These are phyloP conservation scores for Pseudochromis fuscus DNA, from an alignment of 2,797 vertebrate species.

Conservation along the genomic window DNA sequence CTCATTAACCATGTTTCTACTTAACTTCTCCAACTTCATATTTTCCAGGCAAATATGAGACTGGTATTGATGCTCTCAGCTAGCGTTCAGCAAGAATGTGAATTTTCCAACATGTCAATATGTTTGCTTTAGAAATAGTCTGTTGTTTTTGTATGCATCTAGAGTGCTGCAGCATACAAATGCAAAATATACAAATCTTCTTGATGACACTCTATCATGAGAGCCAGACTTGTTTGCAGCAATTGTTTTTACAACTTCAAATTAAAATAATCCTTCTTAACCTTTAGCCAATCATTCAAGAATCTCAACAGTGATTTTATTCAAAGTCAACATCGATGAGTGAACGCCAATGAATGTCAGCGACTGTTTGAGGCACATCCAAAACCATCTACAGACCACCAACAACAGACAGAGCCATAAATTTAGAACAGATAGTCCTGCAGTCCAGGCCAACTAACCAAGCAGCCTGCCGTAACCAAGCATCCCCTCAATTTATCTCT, in stretches of 20 bases:
- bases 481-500: conserved; percentile 69
- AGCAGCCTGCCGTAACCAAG: conserved; percentile 65
- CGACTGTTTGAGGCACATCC: conserved; percentile 44
- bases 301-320: conserved; percentile 16
- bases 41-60: conserved; percentile 6
- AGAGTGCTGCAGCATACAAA: conserved; percentile 1
- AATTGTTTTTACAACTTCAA: conserved; percentile 13
- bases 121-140: background rate
- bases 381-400: conserved; percentile 58
- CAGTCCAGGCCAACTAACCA: conserved; percentile 63
- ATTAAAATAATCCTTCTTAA: background rate
- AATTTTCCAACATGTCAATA: conserved; percentile 1
- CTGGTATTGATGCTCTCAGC: background rate
- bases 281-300: background rate
- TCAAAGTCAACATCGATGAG: conserved; percentile 38
- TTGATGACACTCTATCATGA: background rate
- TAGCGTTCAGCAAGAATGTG: background rate
- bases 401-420: conserved; percentile 54
- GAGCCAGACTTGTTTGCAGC: conserved; percentile 10
- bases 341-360: conserved; percentile 49
- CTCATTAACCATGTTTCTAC: background rate
- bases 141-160: background rate
- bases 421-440: conserved; percentile 60
- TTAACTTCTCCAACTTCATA: background rate
- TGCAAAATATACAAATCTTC: background rate